Percentiles rank a stretch among this genome's conserved stretches.
phyloP scores from a whole-genome alignment of 2,113 vertebrate species.

The Proterorhinus semilunaris region DNA sequence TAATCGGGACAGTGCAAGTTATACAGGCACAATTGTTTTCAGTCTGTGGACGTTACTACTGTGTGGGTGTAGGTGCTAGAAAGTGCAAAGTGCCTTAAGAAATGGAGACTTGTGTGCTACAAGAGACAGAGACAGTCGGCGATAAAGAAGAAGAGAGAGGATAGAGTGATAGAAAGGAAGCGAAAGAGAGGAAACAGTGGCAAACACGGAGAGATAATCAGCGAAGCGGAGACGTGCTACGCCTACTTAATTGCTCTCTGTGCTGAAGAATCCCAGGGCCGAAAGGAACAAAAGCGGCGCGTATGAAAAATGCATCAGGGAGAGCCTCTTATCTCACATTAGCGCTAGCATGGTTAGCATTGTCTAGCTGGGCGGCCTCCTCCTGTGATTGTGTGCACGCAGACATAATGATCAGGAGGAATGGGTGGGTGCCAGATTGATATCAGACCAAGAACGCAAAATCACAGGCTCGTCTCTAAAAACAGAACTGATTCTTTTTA shows the following conservation, averaged over 20 bases:
- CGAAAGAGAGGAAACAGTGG: slow-evolving; percentile 12
- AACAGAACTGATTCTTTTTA: no score
- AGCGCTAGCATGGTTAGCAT: slow-evolving; percentile 23
- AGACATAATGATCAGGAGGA: slow-evolving; percentile 29
- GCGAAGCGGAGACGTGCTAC: slow-evolving; percentile 57
- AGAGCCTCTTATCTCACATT: slow-evolving; percentile 60
- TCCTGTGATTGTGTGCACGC: slow-evolving; percentile 45
- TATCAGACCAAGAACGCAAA: slow-evolving; percentile 1
- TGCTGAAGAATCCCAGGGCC: slow-evolving; percentile 53
- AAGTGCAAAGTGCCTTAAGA: neutral
- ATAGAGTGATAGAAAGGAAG: neutral
- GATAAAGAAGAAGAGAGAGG: no score
- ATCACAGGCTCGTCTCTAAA: no score
- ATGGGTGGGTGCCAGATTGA: slow-evolving; percentile 20
- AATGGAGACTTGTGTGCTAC: neutral
- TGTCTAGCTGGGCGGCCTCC: slow-evolving; percentile 42
- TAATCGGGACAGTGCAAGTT: no score
- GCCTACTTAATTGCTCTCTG: slow-evolving; percentile 61
- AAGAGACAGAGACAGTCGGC: no score
- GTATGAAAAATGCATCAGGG: slow-evolving; percentile 47
- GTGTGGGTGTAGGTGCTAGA: neutral
- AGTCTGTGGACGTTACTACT: neutral
- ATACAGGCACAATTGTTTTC: neutral
- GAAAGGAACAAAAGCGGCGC: slow-evolving; percentile 41
- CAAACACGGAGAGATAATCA: slow-evolving; percentile 53